Evolutionary conservation across 2,888 invertebrate species (phyloP).

Genomic region (Callimorpha dominula): DNA sequence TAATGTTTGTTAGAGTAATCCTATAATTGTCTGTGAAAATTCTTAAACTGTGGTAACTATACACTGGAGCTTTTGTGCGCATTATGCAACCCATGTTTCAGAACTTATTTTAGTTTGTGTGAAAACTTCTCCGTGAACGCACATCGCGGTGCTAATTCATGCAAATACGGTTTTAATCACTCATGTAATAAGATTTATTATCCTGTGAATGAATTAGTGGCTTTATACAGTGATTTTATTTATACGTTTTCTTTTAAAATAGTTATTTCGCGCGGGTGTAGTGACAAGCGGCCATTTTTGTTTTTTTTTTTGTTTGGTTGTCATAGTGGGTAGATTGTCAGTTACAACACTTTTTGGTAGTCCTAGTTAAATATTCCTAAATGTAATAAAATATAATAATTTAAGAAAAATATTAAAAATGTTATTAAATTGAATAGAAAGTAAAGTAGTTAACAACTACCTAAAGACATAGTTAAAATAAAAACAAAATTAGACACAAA

Average conservation of each 20-base stretch:
- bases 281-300: constrained; percentile 53
- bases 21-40: constrained; percentile 42
- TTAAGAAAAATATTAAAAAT: not conserved
- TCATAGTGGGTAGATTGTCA: constrained; percentile 58
- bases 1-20: not conserved
- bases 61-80: constrained; percentile 79
- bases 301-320: constrained; percentile 62
- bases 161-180: constrained; percentile 46
- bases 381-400: not conserved
- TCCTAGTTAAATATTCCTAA: not conserved
- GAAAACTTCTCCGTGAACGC: constrained; percentile 68
- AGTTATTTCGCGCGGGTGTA: constrained; percentile 48
- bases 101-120: constrained; percentile 82
- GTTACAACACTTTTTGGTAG: constrained; percentile 53
- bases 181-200: constrained; percentile 33
- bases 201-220: constrained; percentile 37
- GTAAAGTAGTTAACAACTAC: not conserved
- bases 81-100: constrained; percentile 81
- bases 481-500: not conserved
- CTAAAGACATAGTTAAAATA: not conserved
- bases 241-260: constrained; percentile 40
- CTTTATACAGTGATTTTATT: constrained; percentile 35
- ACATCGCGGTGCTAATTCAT: constrained; percentile 54
- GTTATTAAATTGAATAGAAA: not conserved
- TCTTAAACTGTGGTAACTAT: constrained; percentile 49